A percentile compares a stretch with the other conserved stretches of the same genome.
phyloP scores from a whole-genome alignment of 2,888 invertebrate species.

The Caenorhabditis japonica region DNA sequence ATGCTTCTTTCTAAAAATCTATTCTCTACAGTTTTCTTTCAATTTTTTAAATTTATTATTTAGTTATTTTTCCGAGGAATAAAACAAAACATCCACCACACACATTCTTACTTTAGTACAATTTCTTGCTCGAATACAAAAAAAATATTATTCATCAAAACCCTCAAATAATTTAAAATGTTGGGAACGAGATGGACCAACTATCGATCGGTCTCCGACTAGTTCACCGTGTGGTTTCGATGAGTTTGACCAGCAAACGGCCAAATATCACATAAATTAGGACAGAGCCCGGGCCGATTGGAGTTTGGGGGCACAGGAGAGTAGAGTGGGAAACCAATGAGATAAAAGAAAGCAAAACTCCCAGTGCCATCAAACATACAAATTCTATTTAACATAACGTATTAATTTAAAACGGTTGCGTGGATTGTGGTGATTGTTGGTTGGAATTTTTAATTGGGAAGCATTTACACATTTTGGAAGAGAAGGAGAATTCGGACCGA shows the following conservation, averaged over 20 bases:
- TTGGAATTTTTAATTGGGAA: slow-evolving; percentile 34
- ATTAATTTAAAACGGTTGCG: slow-evolving; percentile 44
- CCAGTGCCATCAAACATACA: slow-evolving; percentile 47
- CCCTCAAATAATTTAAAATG: slow-evolving; percentile 46
- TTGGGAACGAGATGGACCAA: slow-evolving; percentile 35
- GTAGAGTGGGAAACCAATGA: slow-evolving; percentile 26
- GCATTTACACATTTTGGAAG: slow-evolving; percentile 44
- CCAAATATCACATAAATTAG: slow-evolving; percentile 52
- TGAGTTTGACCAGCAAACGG: slow-evolving; percentile 39
- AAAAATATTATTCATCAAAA: slow-evolving; percentile 48
- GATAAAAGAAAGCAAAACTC: slow-evolving; percentile 38
- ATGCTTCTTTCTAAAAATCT: slow-evolving; percentile 5
- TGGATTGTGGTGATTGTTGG: slow-evolving; percentile 37
- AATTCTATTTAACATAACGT: slow-evolving; percentile 48
- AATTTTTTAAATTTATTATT: slow-evolving; percentile 36
- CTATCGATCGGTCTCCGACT: slow-evolving; percentile 42
- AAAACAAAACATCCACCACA: slow-evolving; percentile 31
- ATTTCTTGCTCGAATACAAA: slow-evolving; percentile 2
- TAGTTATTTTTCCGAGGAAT: slow-evolving; percentile 32
- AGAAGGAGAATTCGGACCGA: slow-evolving; percentile 23
- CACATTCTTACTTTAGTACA: slow-evolving; percentile 15
- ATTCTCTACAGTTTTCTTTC: background rate
- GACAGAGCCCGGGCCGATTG: slow-evolving; percentile 44
- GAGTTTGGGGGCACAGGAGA: slow-evolving; percentile 36
- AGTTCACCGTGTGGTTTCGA: slow-evolving; percentile 33